Percentiles rank a stretch among this genome's conserved stretches.
Evolutionary conservation across 1,140 invertebrate species (phyloP).

Genomic region (Trichonephila clavipes): DNA sequence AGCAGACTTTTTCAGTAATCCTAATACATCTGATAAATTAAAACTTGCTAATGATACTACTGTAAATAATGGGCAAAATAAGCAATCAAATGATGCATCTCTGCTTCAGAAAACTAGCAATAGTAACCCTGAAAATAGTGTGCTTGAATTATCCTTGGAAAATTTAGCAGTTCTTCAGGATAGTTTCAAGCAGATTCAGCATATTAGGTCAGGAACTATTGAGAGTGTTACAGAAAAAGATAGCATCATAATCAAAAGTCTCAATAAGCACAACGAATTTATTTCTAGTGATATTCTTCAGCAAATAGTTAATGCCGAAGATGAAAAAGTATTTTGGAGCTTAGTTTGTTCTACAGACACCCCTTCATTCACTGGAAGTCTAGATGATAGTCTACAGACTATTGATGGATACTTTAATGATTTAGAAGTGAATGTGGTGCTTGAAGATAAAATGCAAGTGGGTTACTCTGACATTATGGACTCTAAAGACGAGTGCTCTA

Average conservation of each 20-base stretch:
- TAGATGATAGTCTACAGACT: conserved; percentile 66
- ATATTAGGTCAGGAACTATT: background rate
- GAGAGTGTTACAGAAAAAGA: conserved; percentile 21
- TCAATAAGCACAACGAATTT: conserved; percentile 16
- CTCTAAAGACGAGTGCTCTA: conserved; percentile 71
- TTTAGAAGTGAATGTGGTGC: background rate
- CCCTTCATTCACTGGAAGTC: conserved; percentile 30
- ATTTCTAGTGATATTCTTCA: conserved; percentile 51
- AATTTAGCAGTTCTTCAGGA: conserved; percentile 69
- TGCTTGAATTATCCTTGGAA: conserved; percentile 58
- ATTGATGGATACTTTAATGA: conserved; percentile 69
- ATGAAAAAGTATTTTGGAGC: conserved; percentile 74
- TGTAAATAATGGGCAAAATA: conserved; percentile 14
- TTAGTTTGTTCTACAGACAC: conserved; percentile 66
- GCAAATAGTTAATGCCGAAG: conserved; percentile 65
- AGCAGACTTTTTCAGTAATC: background rate
- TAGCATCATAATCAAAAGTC: background rate
- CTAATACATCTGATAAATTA: background rate
- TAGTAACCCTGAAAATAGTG: background rate
- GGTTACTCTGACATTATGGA: conserved; percentile 41
- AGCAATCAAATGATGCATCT: background rate
- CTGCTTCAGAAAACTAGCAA: conserved; percentile 47
- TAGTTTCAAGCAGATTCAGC: conserved; percentile 30
- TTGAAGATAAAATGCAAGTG: conserved; percentile 27
- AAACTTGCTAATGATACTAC: background rate